Base-by-base conservation (phyloP, 2,113 vertebrate species). In the Pyrgilauda ruficollis region DNA sequence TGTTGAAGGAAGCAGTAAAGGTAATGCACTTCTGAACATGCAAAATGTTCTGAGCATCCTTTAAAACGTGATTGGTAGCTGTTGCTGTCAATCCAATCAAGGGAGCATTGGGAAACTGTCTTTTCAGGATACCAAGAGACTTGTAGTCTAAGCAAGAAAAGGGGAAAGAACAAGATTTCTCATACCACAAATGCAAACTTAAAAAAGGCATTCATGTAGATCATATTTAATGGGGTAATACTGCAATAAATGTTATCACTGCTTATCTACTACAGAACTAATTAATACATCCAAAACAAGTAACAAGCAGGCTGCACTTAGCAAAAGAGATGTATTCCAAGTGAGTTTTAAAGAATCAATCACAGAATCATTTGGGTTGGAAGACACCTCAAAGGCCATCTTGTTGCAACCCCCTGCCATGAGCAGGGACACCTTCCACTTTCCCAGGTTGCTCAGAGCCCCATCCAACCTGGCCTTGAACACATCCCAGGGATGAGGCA, bases 11-110 rank as follows among this genome's bases (percentile, higher is more conserved):
- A 31, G 99, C 98, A 5, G 98, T 99, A 52, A 99, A 98, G 6
- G 98, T 99, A 75, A 99, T 88, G 61, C 99, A 97, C 70, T 98
- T 98, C 30, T 96, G 95, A 78, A 99, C 94, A 31, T 99, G 99
- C 72, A 99, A 90, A 96, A 99, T 99, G 90, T 98, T 99, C 97
- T 99, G 98, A 37, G 98, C 99, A 96, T 99, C 99, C 87, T 98
- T 98, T 88, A 99, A 96, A 83, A 99, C 98, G 5, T 97, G 98
- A 87, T 98, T 98, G 44, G 99, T 99, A 20, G 99, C 99, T 6
- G 99, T 99, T 91, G 99, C 99, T 4, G 99, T 99, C 94, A 99
- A 97, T 13, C 99, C 99, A 13, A 99, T 97, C 70, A 99, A 95
- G 0, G 99, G 98, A 8, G 98, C 96, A 16, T 96, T 98, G 27